Conservation (phyloP, 1,140 invertebrate genomes). For the Drosophila yakuba region DNA sequence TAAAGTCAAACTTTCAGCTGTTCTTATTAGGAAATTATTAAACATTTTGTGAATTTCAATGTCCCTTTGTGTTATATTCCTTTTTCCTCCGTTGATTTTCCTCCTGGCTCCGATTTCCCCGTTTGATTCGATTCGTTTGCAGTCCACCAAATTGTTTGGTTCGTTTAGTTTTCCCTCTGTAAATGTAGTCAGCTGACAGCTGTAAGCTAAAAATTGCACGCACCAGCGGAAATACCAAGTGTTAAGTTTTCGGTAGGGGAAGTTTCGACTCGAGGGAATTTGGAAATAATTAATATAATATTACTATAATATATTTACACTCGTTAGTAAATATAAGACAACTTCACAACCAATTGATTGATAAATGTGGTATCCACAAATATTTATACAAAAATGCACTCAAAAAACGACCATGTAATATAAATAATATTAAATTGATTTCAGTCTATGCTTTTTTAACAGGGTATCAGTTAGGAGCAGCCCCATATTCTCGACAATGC, state of each 20-base stretch:
- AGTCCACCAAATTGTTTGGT: slow-evolving; percentile 55
- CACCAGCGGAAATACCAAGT: slow-evolving; percentile 37
- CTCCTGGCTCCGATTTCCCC: slow-evolving; percentile 8
- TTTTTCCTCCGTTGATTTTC: not conserved
- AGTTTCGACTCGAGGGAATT: not conserved
- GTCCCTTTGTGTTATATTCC: not conserved
- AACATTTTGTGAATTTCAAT: not conserved
- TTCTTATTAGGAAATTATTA: not conserved
- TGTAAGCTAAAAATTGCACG: slow-evolving; percentile 60
- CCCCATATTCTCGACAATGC: too few relatives aligned
- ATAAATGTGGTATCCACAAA: too few relatives aligned
- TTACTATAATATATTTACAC: too few relatives aligned
- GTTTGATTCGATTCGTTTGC: slow-evolving; percentile 33
- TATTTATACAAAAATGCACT: too few relatives aligned
- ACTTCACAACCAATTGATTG: too few relatives aligned
- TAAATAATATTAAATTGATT: too few relatives aligned
- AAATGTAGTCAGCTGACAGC: slow-evolving; percentile 43
- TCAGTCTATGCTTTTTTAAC: too few relatives aligned
- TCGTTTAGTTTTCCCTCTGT: slow-evolving; percentile 58
- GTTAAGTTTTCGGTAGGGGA: not conserved
- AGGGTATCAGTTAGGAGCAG: not conserved
- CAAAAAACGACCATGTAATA: too few relatives aligned
- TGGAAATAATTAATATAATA: too few relatives aligned
- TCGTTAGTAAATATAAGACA: too few relatives aligned
- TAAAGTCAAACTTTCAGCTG: not conserved